A percentile compares a stretch with the other conserved stretches of the same genome.
Evolutionary conservation across 2,888 invertebrate genomes (phyloP).

Genomic region (Ectemnius lituratus): DNA sequence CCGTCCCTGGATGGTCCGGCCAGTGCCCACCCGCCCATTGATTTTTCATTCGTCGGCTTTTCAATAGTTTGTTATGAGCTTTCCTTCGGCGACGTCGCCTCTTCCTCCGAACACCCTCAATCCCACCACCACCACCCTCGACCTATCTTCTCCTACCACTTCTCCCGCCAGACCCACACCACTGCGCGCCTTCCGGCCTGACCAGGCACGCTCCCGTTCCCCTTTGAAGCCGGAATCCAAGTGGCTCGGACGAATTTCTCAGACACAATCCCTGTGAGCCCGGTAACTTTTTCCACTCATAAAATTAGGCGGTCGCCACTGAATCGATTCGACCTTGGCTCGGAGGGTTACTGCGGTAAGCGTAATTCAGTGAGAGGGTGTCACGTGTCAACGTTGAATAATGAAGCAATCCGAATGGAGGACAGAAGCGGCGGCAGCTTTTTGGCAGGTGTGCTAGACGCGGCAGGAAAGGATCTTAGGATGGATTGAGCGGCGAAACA

Average conservation of each 20-base stretch:
- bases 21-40: constrained; percentile 71
- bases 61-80: constrained; percentile 78
- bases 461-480: constrained; percentile 46
- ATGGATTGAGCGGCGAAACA: constrained; percentile 60
- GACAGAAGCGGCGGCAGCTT: no score
- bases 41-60: constrained; percentile 77
- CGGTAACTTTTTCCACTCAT: background rate
- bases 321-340: background rate
- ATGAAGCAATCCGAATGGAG: constrained; percentile 16
- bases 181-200: constrained; percentile 20
- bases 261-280: background rate
- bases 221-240: constrained; percentile 29
- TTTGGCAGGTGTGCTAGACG: constrained; percentile 19
- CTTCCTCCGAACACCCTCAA: constrained; percentile 22
- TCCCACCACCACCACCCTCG: background rate
- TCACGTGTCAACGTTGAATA: background rate
- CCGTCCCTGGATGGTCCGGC: constrained; percentile 62
- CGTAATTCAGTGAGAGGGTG: background rate
- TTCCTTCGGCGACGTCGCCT: constrained; percentile 73
- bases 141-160: background rate
- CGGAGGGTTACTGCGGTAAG: constrained; percentile 1
- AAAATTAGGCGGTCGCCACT: background rate
- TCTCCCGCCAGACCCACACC: constrained; percentile 15
- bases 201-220: constrained; percentile 41
- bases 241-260: no score